Evolutionary conservation across 2,113 vertebrate genomes (phyloP).

Genomic region (Saimiri boliviensis): DNA sequence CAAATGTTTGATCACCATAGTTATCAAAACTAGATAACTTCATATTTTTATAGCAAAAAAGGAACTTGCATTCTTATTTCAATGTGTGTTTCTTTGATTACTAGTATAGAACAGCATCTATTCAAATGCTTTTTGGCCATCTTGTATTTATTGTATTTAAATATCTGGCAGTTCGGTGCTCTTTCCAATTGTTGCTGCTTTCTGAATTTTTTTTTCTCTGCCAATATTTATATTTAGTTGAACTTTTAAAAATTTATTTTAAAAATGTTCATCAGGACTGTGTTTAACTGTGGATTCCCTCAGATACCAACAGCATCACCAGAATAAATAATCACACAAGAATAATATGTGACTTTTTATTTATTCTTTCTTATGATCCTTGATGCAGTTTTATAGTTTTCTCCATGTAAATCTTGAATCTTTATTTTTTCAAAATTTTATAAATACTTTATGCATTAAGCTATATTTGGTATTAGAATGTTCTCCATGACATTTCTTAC

Average conservation of each 20-base stretch:
- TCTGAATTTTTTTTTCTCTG: neutral
- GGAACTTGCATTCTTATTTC: neutral
- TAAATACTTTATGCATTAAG: neutral
- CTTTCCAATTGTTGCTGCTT: neutral
- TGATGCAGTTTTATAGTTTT: neutral
- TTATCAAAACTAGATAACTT: neutral
- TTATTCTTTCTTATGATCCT: neutral
- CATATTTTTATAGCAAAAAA: neutral
- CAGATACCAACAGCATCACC: neutral
- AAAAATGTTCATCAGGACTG: neutral
- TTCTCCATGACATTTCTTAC: neutral
- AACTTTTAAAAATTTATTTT: neutral
- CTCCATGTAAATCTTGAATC: neutral
- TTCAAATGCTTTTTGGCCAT: neutral
- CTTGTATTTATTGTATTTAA: neutral
- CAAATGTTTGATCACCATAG: neutral
- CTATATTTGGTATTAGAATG: neutral
- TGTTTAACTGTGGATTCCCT: neutral
- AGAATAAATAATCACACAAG: neutral
- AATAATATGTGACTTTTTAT: neutral
- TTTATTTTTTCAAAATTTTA: neutral
- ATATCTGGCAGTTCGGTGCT: neutral
- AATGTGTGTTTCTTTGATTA: neutral
- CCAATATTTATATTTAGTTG: neutral
- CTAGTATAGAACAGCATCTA: neutral